phyloP scores from a whole-genome alignment of 2,797 vertebrate genomes.

The Xerus rutilus region DNA sequence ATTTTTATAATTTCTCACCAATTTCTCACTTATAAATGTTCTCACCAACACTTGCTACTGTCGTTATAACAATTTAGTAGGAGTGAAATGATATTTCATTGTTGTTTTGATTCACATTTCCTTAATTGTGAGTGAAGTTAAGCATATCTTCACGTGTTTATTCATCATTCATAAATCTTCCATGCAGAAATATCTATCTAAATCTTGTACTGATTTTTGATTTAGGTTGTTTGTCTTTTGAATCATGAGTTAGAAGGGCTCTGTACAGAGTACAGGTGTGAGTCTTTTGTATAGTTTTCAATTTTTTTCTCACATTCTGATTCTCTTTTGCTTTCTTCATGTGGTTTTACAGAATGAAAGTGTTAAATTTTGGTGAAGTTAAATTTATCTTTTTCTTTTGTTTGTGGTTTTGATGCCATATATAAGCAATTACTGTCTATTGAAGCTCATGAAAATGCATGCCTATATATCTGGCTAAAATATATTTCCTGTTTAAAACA shows the following conservation, averaged over 20 bases:
- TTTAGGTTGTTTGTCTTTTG: not conserved
- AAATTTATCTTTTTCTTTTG: not conserved
- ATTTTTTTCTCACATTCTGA: not conserved
- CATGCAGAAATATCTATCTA: not conserved
- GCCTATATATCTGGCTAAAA: not conserved
- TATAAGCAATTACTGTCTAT: not conserved
- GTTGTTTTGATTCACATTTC: not conserved
- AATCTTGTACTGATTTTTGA: not conserved
- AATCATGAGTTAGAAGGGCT: not conserved
- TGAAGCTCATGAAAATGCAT: not conserved
- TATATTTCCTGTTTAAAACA: not conserved
- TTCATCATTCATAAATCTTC: not conserved
- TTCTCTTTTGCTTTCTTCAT: not conserved
- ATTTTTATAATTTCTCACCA: not conserved
- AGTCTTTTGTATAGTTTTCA: not conserved
- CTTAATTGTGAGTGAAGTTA: not conserved
- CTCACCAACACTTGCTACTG: not conserved
- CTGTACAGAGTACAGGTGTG: not conserved
- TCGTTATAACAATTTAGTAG: not conserved
- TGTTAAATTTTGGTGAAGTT: not conserved
- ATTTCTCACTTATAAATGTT: not conserved
- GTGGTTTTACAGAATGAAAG: not conserved
- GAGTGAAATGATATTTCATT: not conserved
- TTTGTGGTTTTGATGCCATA: not conserved
- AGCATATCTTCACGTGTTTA: not conserved